Base-by-base conservation (phyloP, 2,888 invertebrate genomes). In the Hemistola chrysoprasaria region DNA sequence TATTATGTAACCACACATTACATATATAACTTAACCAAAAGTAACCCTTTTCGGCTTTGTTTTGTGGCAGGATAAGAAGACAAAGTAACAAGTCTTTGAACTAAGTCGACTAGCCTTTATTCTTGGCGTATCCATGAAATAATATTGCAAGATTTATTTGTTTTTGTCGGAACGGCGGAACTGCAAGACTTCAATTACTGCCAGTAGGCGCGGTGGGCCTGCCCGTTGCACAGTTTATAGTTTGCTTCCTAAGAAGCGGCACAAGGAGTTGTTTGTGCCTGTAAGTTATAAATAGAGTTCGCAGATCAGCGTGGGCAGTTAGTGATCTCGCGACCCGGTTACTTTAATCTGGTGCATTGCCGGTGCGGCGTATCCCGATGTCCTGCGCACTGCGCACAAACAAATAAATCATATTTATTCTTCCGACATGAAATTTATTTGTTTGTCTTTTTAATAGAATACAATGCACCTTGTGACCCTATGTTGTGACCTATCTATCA, bases 281-380 rank as follows among this genome's bases (percentile, higher is more conserved):
- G 21, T 20, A 25, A 20, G 32, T 47, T 77, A 77, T 72, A 76
- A 77, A 78, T 78, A 79, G 71, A 54, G 16, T 16, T 16, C 33
- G 22, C 38, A 39, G 47, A 54, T 55, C 47, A n/a, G 49, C 16
- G 57, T 58, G 59, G 51, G 59, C 49, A 42, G 53, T 29, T 69
- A n/a, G n/a, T n/a, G n/a, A n/a, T n/a, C n/a, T n/a, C n/a, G n/a
- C 77, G 79, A 77, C 79, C 79, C 66, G 73, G 71, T 78, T 78
- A 73, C 65, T 51, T 59, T 71, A 68, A 73, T 78, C 65, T 68
- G 51, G 56, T 53, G 59, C 62, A 60, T 58, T 57, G 56, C 55
- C 44, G 58, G 59, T 60, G 67, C 58, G 59, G 58, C 16, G 4
- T 32, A 25, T 8, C 9, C 5, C 8, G 61, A 59, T 67, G 64